Evolutionary conservation across 2,797 vertebrate genomes (phyloP), one percentile per base, ranked within the genome.

Genomic region (Rhynchonycteris naso): DNA sequence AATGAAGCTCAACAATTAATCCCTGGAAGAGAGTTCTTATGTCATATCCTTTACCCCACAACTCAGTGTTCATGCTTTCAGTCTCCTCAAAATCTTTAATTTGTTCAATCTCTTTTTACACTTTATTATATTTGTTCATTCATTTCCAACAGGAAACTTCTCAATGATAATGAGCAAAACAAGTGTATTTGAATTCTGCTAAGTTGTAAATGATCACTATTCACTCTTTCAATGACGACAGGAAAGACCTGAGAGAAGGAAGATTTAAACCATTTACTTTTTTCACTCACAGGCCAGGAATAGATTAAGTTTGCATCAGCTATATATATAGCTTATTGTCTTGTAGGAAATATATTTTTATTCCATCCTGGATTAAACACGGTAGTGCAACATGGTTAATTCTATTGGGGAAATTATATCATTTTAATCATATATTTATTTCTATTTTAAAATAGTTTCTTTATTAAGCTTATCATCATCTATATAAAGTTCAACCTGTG

Each of bases 181-280:
- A 80, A 7, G 65, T 80, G 3, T 52, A 61, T 88, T 92, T 68
- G 56, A 95, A 71, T 84, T 92, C 5, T 66, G 4, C 24, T 83
- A 2, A 54, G 5, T 88, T 24, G 8, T 43, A 66, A 66, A 61
- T 81, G 21, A 88, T 61, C 4, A 54, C 59, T 66, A 43, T 1
- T 4, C 2, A 33, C 3, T 76, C 83, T 71, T 90, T 54, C 58
- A 33, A 22, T 30, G 10, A 66, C 16, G 82, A 1, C 69, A 33
- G n/a, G 35, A 80, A 88, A 26, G 33, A 63, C 15, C 16, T 12
- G 24, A 76, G 35, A 61, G 50, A 82, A 82, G 1, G 30, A 54
- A 7, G 13, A 58, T 47, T 93, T 75, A 69, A 74, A 28, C 3
- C 1, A 24, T 16, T 76, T 79, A 47, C 7, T 52, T 56, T 63